Evolutionary conservation across 2,888 invertebrate species (phyloP).

Genomic region (Cephalotes varians): DNA sequence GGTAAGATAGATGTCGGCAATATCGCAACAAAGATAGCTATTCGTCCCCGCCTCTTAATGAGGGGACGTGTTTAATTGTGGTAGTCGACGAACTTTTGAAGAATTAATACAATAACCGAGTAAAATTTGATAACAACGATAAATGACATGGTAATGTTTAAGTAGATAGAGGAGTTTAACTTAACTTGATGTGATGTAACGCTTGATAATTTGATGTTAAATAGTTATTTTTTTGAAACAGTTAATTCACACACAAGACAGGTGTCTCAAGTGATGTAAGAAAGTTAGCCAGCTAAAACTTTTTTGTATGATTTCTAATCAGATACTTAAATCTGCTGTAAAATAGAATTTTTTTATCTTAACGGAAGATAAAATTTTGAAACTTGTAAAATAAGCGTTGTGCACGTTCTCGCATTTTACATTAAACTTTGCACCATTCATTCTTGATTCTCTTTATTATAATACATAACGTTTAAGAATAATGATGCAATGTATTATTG

Average conservation of each 20-base stretch:
- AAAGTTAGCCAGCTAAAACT: neutral
- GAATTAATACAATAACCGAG: constrained; percentile 10
- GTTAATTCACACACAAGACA: neutral
- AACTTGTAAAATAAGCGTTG: constrained; percentile 3
- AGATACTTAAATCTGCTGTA: neutral
- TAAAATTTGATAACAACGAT: constrained; percentile 5
- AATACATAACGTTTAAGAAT: constrained; percentile 28
- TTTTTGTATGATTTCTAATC: neutral
- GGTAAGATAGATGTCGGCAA: constrained; percentile 68
- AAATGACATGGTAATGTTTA: neutral
- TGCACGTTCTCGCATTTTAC: neutral
- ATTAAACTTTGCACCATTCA: constrained; percentile 9
- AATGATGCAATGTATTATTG: constrained; percentile 29
- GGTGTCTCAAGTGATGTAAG: neutral
- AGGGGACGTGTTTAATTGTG: constrained; percentile 8
- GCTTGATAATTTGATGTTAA: neutral
- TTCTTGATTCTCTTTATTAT: constrained; percentile 28
- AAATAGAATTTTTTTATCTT: neutral
- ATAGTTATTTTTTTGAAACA: neutral
- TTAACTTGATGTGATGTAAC: neutral
- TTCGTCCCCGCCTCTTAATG: constrained; percentile 42
- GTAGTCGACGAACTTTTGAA: constrained; percentile 19
- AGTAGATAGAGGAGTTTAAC: neutral
- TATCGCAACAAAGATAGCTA: constrained; percentile 67
- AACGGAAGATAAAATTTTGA: neutral